These are phyloP conservation scores for Emydoidea blandingii DNA, from an alignment of 2,797 vertebrate genomes.

Conservation along the genomic window DNA sequence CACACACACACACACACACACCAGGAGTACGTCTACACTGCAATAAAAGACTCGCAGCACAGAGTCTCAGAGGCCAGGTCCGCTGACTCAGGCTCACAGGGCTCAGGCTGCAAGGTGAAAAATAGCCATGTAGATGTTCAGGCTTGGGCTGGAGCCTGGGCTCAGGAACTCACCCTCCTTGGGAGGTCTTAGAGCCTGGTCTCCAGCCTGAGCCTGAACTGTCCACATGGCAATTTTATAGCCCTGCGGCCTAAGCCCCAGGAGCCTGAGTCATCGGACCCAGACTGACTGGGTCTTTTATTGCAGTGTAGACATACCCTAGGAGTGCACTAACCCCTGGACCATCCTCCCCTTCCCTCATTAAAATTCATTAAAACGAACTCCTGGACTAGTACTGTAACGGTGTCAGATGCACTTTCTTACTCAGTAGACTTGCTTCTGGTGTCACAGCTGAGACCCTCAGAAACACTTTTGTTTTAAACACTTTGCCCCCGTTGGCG, in stretches of 20 bases:
- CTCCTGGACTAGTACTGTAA: neutral
- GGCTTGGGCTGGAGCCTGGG: neutral
- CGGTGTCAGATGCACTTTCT: neutral
- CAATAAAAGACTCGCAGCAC: neutral
- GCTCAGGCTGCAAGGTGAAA: neutral
- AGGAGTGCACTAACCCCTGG: neutral
- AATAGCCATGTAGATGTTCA: neutral
- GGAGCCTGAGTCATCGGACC: too few species aligned
- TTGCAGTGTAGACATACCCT: neutral
- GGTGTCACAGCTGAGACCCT: neutral
- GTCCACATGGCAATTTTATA: neutral
- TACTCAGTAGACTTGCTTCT: neutral
- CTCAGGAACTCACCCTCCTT: neutral
- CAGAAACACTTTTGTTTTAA: neutral
- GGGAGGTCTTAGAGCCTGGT: neutral
- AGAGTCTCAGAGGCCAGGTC: neutral
- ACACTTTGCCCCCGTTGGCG: neutral
- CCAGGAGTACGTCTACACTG: neutral
- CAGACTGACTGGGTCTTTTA: too few species aligned
- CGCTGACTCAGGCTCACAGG: neutral
- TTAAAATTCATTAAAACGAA: neutral
- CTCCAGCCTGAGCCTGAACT: neutral
- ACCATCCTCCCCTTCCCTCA: neutral
- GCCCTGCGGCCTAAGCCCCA: neutral
- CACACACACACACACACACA: too few species aligned